These are phyloP conservation scores for Leptoteleia sp. DNA, from an alignment of 1,140 invertebrate genomes.

Conservation along the genomic window DNA sequence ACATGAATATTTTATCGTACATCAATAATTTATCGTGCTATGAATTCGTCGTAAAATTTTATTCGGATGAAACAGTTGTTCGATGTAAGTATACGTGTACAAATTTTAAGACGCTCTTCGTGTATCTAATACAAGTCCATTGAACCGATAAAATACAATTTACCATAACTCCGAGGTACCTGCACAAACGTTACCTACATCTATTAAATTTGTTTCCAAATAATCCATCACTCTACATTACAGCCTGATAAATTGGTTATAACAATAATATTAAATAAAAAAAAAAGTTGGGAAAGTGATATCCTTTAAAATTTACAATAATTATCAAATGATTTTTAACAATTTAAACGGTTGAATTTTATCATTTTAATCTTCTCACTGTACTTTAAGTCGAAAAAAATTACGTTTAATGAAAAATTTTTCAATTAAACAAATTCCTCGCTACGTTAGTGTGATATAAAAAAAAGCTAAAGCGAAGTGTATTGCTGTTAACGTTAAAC, in stretches of 20 bases:
- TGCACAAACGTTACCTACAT: not conserved
- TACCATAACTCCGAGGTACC: not conserved
- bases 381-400: no score
- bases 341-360: no score
- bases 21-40: constrained; percentile 30
- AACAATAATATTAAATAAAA: no score
- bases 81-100: constrained; percentile 2
- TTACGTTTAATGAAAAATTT: no score
- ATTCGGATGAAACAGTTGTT: constrained; percentile 19
- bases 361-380: no score
- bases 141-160: constrained; percentile 7
- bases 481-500: no score
- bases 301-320: no score
- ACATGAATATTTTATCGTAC: constrained; percentile 29
- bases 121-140: not conserved
- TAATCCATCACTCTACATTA: not conserved
- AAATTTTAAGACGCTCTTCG: constrained; percentile 2
- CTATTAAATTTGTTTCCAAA: not conserved
- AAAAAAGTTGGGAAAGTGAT: no score
- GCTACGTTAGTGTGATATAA: no score
- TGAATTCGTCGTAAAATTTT: constrained; percentile 25
- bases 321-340: no score
- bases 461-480: no score
- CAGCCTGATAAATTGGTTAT: not conserved
- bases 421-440: no score